These are phyloP conservation scores for Mungos mungo DNA, from an alignment of 2,113 vertebrate genomes.

Conservation along the genomic window DNA sequence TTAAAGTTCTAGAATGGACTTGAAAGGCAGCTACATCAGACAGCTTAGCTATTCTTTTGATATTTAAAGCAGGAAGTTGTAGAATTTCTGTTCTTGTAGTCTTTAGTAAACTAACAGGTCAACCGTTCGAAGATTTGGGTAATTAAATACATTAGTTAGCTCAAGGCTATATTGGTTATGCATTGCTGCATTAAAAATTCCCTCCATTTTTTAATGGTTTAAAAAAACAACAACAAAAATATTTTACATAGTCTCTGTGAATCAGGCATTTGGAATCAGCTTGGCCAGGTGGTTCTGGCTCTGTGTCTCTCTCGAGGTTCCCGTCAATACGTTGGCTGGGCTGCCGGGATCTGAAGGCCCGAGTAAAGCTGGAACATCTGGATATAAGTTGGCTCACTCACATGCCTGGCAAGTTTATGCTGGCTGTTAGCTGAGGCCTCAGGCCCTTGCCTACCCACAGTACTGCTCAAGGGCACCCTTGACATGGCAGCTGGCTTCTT, in stretches of 20 bases:
- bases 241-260: background rate
- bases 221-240: background rate
- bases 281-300: background rate
- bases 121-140: background rate
- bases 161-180: background rate
- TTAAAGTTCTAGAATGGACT: slow-evolving; percentile 16
- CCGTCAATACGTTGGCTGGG: background rate
- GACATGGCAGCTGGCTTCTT: background rate
- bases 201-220: background rate
- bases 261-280: background rate
- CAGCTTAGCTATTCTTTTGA: background rate
- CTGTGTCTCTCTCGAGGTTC: background rate
- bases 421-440: background rate
- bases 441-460: background rate
- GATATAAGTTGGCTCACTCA: background rate
- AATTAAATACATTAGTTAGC: background rate
- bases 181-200: background rate
- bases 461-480: background rate
- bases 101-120: background rate
- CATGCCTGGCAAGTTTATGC: background rate
- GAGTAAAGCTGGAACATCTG: background rate
- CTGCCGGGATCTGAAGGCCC: background rate
- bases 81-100: background rate
- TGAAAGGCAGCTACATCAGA: background rate
- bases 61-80: background rate